Conservation (phyloP, 2,797 vertebrate genomes). For the Lindbergichthys nudifrons region DNA sequence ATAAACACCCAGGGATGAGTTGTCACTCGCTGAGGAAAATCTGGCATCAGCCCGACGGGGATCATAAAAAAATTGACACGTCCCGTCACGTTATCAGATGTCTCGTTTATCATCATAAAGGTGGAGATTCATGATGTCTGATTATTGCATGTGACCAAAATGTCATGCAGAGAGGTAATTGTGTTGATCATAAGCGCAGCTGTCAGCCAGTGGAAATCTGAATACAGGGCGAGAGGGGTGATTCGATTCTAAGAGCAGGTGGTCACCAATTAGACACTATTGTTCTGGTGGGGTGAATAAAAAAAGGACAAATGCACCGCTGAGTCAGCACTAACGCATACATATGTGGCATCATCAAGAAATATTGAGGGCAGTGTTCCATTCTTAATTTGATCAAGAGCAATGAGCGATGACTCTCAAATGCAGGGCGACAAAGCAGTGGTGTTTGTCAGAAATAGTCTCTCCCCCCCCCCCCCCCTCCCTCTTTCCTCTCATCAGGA, state of each 20-base stretch:
- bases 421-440: conserved; percentile 8
- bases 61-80: conserved; percentile 27
- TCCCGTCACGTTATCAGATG: conserved; percentile 34
- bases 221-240: conserved; percentile 48
- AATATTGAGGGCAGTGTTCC: conserved; percentile 58
- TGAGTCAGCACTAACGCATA: conserved; percentile 62
- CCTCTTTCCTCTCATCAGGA: conserved; percentile 9
- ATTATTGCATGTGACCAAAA: conserved; percentile 49
- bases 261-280: conserved; percentile 71
- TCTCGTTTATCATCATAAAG: conserved; percentile 58
- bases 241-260: conserved; percentile 77
- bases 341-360: conserved; percentile 70
- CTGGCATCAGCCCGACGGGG: neutral
- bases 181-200: conserved; percentile 73
- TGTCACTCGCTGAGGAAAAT: neutral
- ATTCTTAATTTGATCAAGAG: conserved; percentile 62
- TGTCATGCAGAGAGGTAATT: conserved; percentile 61
- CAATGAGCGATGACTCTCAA: conserved; percentile 20
- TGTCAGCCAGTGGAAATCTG: conserved; percentile 56
- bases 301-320: conserved; percentile 53
- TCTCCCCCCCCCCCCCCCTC: neutral
- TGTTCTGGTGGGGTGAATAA: conserved; percentile 61
- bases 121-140: conserved; percentile 59
- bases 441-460: conserved; percentile 1
- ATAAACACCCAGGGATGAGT: neutral